Evolutionary conservation across 2,113 vertebrate species (phyloP).

Genomic region (Nansenia antarctica): DNA sequence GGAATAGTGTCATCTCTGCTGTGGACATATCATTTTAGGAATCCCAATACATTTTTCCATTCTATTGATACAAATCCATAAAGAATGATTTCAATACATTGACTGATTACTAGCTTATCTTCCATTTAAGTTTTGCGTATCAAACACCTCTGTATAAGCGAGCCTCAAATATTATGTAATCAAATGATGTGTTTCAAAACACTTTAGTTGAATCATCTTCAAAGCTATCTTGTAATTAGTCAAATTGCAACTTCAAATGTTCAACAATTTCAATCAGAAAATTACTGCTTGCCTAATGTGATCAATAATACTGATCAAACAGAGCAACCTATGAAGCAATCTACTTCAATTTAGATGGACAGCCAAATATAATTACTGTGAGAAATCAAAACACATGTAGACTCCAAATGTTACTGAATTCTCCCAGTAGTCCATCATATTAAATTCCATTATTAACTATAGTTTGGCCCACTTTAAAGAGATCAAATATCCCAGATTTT

Average conservation of each 20-base stretch:
- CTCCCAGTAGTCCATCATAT: conserved; percentile 21
- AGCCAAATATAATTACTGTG: conserved; percentile 42
- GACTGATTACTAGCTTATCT: too few relatives aligned
- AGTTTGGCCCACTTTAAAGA: neutral
- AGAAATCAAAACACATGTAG: neutral
- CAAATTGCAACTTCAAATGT: conserved; percentile 52
- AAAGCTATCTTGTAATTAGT: conserved; percentile 58
- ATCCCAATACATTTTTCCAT: too few relatives aligned
- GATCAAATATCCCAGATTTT: too few relatives aligned
- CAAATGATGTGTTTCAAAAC: conserved; percentile 35
- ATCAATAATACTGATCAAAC: conserved; percentile 62
- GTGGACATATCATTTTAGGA: too few relatives aligned
- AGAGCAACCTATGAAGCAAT: conserved; percentile 49
- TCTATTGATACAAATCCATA: too few relatives aligned
- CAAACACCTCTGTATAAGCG: too few relatives aligned
- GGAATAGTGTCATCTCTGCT: too few relatives aligned
- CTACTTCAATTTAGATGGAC: conserved; percentile 10
- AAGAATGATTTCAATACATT: too few relatives aligned
- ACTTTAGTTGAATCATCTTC: conserved; percentile 48
- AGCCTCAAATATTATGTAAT: too few relatives aligned
- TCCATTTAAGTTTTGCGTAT: too few relatives aligned
- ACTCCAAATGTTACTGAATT: neutral
- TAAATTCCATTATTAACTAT: conserved; percentile 6
- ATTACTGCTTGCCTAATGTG: conserved; percentile 50
- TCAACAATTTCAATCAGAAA: neutral